Percentiles rank a stretch among this genome's conserved stretches.
These are phyloP conservation scores for Aphrocallistes beatrix DNA, from an alignment of 37 sponge, comb jelly and placozoan species.

Conservation along the genomic window DNA sequence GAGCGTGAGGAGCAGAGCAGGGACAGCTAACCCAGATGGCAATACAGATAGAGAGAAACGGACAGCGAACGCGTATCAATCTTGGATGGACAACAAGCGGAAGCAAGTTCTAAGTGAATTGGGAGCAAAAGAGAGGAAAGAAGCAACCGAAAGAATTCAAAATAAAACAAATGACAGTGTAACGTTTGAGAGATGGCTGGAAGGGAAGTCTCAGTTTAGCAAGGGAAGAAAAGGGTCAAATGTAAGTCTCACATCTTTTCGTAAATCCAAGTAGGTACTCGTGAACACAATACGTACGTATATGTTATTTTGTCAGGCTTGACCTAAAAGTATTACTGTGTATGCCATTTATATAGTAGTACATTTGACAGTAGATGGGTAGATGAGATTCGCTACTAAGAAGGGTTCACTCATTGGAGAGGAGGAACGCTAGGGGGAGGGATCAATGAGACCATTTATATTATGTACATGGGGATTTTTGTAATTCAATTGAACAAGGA, in stretches of 20 bases:
- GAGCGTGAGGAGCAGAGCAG: not conserved
- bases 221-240: not conserved
- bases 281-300: no score
- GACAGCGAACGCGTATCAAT: not conserved
- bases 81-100: slow-evolving; percentile 6
- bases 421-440: no score
- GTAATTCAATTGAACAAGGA: no score
- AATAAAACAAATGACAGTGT: not conserved
- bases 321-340: no score
- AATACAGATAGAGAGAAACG: not conserved
- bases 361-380: no score
- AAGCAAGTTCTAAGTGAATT: not conserved
- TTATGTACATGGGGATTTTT: no score
- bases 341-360: no score
- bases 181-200: not conserved
- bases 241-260: not conserved
- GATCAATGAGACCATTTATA: no score
- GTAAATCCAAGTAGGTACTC: not conserved
- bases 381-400: no score
- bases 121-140: not conserved
- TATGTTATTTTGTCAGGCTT: no score
- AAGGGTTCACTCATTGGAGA: no score
- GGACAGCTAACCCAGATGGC: not conserved
- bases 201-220: not conserved
- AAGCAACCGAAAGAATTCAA: not conserved